A percentile compares a stretch with the other conserved stretches of the same genome.
Evolutionary conservation across 2,797 vertebrate species (phyloP).

Genomic region (Sphenodon punctatus): DNA sequence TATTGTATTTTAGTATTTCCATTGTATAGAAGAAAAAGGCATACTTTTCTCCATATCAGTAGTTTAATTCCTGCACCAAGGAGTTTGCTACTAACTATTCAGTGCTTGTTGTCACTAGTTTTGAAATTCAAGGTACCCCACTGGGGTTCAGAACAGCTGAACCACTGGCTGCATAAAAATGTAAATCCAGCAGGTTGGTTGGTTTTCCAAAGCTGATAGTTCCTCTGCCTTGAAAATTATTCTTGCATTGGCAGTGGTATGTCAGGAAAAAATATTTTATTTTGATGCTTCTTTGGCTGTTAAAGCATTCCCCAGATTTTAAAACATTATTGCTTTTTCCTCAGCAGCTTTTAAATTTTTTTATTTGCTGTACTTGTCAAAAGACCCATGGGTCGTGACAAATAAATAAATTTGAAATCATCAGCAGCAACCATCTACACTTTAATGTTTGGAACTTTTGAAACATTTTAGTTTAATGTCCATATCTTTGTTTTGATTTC

Average conservation of each 20-base stretch:
- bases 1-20: slow-evolving; percentile 6
- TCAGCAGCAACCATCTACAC: background rate
- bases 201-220: background rate
- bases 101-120: background rate
- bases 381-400: too few species aligned
- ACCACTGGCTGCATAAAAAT: slow-evolving; percentile 4
- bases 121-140: slow-evolving; percentile 15
- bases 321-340: background rate
- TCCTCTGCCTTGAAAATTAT: background rate
- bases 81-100: slow-evolving; percentile 20
- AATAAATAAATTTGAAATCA: background rate
- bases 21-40: slow-evolving; percentile 34
- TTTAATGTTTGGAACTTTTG: background rate
- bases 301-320: background rate
- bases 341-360: too few species aligned
- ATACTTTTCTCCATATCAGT: slow-evolving; percentile 24
- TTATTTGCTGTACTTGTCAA: too few species aligned
- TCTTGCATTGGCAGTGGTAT: background rate
- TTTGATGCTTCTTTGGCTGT: background rate
- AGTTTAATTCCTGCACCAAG: slow-evolving; percentile 42
- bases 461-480: background rate
- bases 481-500: background rate
- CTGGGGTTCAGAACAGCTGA: background rate
- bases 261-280: background rate
- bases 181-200: slow-evolving; percentile 17